Percentiles rank a stretch among this genome's conserved stretches.
These are phyloP conservation scores for Lasioglossum malachurum DNA, from an alignment of 2,888 invertebrate genomes.

Conservation along the genomic window DNA sequence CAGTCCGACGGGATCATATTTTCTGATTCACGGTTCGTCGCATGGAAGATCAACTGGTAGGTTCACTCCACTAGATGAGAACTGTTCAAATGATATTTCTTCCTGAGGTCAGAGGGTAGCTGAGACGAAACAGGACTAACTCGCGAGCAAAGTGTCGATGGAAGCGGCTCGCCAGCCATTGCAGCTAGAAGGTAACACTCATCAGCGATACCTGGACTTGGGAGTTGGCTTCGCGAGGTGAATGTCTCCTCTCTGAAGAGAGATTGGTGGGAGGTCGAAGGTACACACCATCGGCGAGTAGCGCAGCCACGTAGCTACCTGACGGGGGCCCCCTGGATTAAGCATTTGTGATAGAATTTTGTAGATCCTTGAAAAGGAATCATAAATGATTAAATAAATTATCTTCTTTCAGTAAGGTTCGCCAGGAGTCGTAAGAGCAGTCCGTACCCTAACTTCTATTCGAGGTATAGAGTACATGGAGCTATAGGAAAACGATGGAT, in stretches of 20 bases:
- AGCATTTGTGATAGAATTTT: neutral
- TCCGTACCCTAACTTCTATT: neutral
- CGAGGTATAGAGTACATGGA: neutral
- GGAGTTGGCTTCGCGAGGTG: slow-evolving; percentile 78
- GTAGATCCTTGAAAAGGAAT: neutral
- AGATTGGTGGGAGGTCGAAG: slow-evolving; percentile 69
- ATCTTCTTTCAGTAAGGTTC: neutral
- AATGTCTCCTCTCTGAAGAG: slow-evolving; percentile 77
- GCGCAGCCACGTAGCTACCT: slow-evolving; percentile 35
- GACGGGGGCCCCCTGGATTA: neutral
- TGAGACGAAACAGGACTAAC: neutral
- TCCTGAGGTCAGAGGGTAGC: neutral
- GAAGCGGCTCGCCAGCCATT: slow-evolving; percentile 51
- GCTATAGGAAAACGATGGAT: neutral
- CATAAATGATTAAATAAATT: neutral
- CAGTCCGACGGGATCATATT: slow-evolving; percentile 93
- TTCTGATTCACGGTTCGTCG: neutral
- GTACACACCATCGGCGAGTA: slow-evolving; percentile 52
- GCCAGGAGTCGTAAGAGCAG: neutral
- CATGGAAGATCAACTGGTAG: neutral
- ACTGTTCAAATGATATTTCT: neutral
- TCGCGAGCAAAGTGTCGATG: slow-evolving; percentile 27
- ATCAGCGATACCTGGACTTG: slow-evolving; percentile 63
- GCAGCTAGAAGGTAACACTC: slow-evolving; percentile 50
- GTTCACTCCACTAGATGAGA: neutral